Evolutionary conservation across 2,888 invertebrate genomes (phyloP), one percentile per base, ranked within the genome.

Genomic region (Strigamia transsilvanica): DNA sequence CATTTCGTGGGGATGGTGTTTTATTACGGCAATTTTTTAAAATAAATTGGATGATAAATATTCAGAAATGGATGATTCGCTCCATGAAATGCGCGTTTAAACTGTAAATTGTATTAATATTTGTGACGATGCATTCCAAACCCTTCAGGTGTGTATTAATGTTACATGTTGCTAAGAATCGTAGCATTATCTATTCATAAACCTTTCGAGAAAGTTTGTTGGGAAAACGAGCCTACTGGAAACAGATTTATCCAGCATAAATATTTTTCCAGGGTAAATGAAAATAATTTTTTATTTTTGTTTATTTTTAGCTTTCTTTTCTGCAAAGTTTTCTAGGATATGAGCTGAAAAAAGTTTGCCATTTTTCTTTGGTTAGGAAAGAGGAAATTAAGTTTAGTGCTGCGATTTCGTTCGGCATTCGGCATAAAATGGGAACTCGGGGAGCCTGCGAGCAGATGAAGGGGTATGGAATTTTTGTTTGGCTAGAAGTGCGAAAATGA

Each of bases 401-500:
- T n/a, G 51, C 18, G 51, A 51, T 51, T 51, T 51, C n/a, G 51
- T 51, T 51, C 51, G n/a, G 51, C 7, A 51, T 51, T 51, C 18
- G 51, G 51, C 51, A n/a, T 51, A 51, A 51, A 51, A 51, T 51
- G 46, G 51, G 51, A 51, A n/a, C 18, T 51, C 51, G 51, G 27
- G 9, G 51, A n/a, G 13, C 4, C 13, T 51, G 51, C n/a, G 51
- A n/a, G 51, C 27, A 66, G 27, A 18, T 66, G 27, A 27, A 27
- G 66, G 32, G 27, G 32, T 15, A 27, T 23, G 27, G 66, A 27
- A 66, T 27, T 66, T 66, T 66, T 66, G 66, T 66, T 66, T 66
- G 66, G 66, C 32, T 66, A 66, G 66, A 27, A 27, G 66, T 66
- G 66, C 32, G 66, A 66, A 66, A 66, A 66, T 66, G 66, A 66